Conservation (phyloP, 2,797 vertebrate species). For the Eupleurogrammus muticus region DNA sequence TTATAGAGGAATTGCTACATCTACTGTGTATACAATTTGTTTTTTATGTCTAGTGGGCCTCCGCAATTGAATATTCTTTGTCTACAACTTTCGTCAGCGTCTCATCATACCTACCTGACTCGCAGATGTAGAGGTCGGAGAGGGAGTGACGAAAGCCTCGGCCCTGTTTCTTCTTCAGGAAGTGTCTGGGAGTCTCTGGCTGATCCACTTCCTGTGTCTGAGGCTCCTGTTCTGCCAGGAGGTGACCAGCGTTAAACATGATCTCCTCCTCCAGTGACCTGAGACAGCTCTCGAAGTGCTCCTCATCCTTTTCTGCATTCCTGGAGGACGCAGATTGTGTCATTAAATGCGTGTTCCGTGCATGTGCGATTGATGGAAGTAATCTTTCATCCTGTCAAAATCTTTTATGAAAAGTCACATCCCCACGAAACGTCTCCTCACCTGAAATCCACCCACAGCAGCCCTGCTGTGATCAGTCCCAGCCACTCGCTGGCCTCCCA, state of each 20-base stretch:
- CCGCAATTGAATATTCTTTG: too few relatives aligned
- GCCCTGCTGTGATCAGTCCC: slow-evolving; percentile 70
- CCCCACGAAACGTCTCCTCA: slow-evolving; percentile 25
- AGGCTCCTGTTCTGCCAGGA: slow-evolving; percentile 48
- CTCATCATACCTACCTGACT: slow-evolving; percentile 59
- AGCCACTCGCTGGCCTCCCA: slow-evolving; percentile 79
- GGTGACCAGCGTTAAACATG: slow-evolving; percentile 61
- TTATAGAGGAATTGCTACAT: too few relatives aligned
- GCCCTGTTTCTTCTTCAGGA: slow-evolving; percentile 62
- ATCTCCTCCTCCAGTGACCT: slow-evolving; percentile 70
- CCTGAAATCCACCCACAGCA: slow-evolving; percentile 77
- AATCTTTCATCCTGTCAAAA: neutral
- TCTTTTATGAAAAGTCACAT: neutral
- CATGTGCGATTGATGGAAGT: too few relatives aligned
- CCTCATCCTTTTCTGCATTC: slow-evolving; percentile 52
- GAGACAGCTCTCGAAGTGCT: slow-evolving; percentile 64
- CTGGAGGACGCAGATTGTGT: slow-evolving; percentile 15
- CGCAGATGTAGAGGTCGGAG: slow-evolving; percentile 64
- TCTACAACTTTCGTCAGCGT: neutral
- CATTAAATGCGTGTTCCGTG: neutral
- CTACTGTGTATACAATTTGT: too few relatives aligned
- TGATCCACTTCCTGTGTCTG: slow-evolving; percentile 26
- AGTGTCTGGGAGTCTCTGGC: slow-evolving; percentile 29
- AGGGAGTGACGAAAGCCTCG: slow-evolving; percentile 61
- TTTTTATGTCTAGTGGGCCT: too few relatives aligned